Evolutionary conservation across 2,113 vertebrate species (phyloP), one percentile per base, ranked within the genome.

Genomic region (Leptobrachium leishanense): DNA sequence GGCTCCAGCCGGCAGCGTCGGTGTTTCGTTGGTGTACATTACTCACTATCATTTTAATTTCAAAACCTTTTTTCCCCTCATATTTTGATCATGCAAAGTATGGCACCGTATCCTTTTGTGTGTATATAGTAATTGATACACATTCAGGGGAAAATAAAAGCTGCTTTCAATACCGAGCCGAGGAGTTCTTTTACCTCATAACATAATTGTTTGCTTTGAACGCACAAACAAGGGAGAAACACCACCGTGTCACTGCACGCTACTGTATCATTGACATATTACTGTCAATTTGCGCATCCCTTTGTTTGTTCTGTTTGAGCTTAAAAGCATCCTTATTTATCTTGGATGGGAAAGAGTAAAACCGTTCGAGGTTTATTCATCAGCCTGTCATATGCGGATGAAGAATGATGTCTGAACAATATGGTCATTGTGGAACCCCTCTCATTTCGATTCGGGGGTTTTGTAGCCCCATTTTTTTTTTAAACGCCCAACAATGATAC

Each of bases 271-370:
- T 70, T 62, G 42, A 40, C 74, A 53, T 70, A 53, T 59, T 68
- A 39, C 20, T 42, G 9, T 77, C 54, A 12, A 43, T 68, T 76
- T 69, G 12, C 50, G 6, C 63, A 15, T n/a, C 46, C 20, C 41
- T 68, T 43, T 81, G 44, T 69, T 75, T 62, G 71, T 31, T 42
- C 65, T 50, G 57, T 69, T 77, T 55, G 3, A 68, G 53, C 55
- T 68, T 75, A 69, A 75, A 69, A 69, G 69, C 70, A 68, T 74
- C 75, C n/a, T 77, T 77, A 81, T 68, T 81, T 74, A 62, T 42
- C 71, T 74, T 81, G 64, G 53, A 68, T 31, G 43, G 46, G 44
- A 53, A 55, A 57, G 13, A 77, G 66, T 20, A 59, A 44, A 39
- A 69, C 31, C 53, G 50, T 8, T 74, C 64, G 53, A 76, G 76